Percentiles rank a stretch among this genome's conserved stretches.
These are phyloP conservation scores for Drosophila serrata DNA, from an alignment of 1,140 invertebrate species.

Conservation along the genomic window DNA sequence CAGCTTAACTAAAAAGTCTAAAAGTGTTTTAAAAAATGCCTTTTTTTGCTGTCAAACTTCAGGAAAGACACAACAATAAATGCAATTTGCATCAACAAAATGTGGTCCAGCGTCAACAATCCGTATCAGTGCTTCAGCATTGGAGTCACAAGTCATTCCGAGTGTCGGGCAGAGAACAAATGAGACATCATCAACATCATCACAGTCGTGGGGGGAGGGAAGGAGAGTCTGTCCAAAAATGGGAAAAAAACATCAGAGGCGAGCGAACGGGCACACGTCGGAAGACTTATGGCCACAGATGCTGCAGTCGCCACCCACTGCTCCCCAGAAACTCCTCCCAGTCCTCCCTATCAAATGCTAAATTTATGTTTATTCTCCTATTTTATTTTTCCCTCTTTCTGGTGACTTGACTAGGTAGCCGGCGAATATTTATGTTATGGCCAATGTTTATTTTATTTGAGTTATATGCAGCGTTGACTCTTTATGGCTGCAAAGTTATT, in stretches of 20 bases:
- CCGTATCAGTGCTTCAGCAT: constrained; percentile 10
- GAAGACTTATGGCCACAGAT: constrained; percentile 81
- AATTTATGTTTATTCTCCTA: constrained; percentile 76
- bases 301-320: constrained; percentile 46
- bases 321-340: constrained; percentile 11
- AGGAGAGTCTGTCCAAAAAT: constrained; percentile 51
- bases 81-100: constrained; percentile 70
- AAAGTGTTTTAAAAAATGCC: constrained; percentile 5
- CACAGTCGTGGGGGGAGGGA: not conserved
- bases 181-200: constrained; percentile 63
- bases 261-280: constrained; percentile 30
- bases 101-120: constrained; percentile 17
- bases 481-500: constrained; percentile 49
- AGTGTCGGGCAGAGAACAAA: constrained; percentile 63
- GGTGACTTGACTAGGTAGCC: constrained; percentile 48
- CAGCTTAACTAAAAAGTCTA: not conserved
- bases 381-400: constrained; percentile 23
- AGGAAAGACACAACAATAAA: constrained; percentile 31
- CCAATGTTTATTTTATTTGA: constrained; percentile 80
- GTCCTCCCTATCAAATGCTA: constrained; percentile 48
- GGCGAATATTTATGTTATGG: constrained; percentile 76
- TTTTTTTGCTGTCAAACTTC: constrained; percentile 7
- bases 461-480: constrained; percentile 66
- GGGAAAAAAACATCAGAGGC: constrained; percentile 36
- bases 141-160: constrained; percentile 47